These are phyloP conservation scores for Bombus affinis DNA, from an alignment of 1,140 invertebrate genomes.

Conservation along the genomic window DNA sequence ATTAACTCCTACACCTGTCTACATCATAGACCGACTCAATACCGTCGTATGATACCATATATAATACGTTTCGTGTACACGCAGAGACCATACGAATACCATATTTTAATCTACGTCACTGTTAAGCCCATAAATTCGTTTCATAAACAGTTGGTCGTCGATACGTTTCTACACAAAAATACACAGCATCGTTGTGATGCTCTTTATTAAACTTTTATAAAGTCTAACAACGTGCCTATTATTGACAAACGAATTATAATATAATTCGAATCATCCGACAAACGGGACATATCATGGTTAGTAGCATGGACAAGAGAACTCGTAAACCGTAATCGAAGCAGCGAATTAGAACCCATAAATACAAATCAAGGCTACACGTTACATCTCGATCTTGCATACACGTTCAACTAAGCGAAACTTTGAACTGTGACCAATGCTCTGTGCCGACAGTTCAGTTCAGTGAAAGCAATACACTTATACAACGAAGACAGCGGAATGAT, in stretches of 20 bases:
- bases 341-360: constrained; percentile 53
- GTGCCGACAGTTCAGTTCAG: constrained; percentile 10
- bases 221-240: background rate
- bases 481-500: constrained; percentile 60
- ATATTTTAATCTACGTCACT: background rate
- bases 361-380: constrained; percentile 45
- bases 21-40: background rate
- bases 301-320: constrained; percentile 3
- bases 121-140: background rate
- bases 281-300: constrained; percentile 14
- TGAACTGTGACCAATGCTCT: constrained; percentile 36
- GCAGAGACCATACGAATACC: background rate
- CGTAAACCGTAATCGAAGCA: constrained; percentile 16
- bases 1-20: constrained; percentile 55
- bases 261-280: background rate
- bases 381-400: constrained; percentile 32
- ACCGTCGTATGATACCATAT: background rate
- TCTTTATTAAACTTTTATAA: background rate
- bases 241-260: too few species aligned
- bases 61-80: background rate
- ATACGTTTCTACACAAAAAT: background rate
- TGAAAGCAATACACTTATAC: constrained; percentile 37
- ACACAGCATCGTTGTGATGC: too few species aligned
- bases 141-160: background rate
- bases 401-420: constrained; percentile 54